Percentiles rank a stretch among this genome's conserved stretches.
Evolutionary conservation across 2,113 vertebrate genomes (phyloP).

Genomic region (Megalops atlanticus): DNA sequence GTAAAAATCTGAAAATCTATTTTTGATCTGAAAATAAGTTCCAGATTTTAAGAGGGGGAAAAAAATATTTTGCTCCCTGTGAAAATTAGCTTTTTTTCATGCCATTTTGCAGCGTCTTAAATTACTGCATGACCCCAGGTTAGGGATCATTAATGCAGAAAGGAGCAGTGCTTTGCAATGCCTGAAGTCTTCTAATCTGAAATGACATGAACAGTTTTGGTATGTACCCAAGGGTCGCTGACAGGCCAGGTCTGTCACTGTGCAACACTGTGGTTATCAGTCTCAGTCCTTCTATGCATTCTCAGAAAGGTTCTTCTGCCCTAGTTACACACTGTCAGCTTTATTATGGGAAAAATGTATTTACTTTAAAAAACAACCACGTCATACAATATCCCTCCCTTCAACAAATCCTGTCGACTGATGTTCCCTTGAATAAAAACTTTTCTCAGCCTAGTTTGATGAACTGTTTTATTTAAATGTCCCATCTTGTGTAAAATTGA

Average conservation of each 20-base stretch:
- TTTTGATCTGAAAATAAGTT: slow-evolving; percentile 2
- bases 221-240: not conserved
- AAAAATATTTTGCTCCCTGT: not conserved
- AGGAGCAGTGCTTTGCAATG: not conserved
- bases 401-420: slow-evolving; percentile 29
- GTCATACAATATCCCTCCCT: slow-evolving; percentile 23
- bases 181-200: not conserved
- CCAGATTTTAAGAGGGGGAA: not conserved
- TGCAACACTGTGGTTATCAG: slow-evolving; percentile 31
- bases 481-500: too few species aligned
- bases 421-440: slow-evolving; percentile 22
- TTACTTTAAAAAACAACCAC: not conserved
- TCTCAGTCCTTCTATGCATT: slow-evolving; percentile 24
- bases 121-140: slow-evolving; percentile 8
- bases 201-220: not conserved
- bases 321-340: not conserved
- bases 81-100: not conserved
- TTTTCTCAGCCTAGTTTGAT: slow-evolving; percentile 48
- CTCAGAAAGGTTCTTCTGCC: slow-evolving; percentile 13
- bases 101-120: not conserved
- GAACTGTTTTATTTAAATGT: too few species aligned
- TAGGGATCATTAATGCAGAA: not conserved
- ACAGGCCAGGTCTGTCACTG: not conserved
- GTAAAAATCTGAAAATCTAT: slow-evolving; percentile 1
- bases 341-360: not conserved